Conservation (phyloP, 2,113 vertebrate genomes). For the Cinclus cinclus region DNA sequence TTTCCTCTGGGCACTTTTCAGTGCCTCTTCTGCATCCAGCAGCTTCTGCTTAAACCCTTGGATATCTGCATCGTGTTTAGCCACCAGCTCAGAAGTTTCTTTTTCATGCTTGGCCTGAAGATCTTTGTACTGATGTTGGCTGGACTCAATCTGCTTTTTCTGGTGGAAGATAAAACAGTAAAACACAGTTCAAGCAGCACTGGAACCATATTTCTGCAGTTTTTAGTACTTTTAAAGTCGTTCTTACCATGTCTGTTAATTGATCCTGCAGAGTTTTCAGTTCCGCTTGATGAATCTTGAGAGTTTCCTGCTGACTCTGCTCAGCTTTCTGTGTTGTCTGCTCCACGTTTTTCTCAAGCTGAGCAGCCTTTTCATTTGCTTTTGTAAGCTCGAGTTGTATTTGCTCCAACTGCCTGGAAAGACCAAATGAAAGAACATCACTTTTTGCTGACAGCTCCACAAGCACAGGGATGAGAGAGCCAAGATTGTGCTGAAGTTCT, state of each 20-base stretch:
- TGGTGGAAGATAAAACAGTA: slow-evolving; percentile 15
- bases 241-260: slow-evolving; percentile 82
- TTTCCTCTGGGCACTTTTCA: slow-evolving; percentile 69
- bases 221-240: not conserved
- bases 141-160: slow-evolving; percentile 70
- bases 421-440: slow-evolving; percentile 10
- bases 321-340: slow-evolving; percentile 78
- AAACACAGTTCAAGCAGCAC: not conserved
- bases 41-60: slow-evolving; percentile 70
- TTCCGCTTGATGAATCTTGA: slow-evolving; percentile 75
- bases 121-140: slow-evolving; percentile 73
- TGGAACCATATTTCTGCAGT: not conserved
- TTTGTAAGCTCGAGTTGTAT: slow-evolving; percentile 83
- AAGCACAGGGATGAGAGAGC: not conserved
- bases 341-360: slow-evolving; percentile 77
- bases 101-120: slow-evolving; percentile 79
- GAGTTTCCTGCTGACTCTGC: slow-evolving; percentile 75
- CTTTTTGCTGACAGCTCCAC: slow-evolving; percentile 9
- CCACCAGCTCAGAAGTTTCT: slow-evolving; percentile 67
- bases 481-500: not conserved
- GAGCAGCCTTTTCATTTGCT: slow-evolving; percentile 79
- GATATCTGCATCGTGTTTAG: slow-evolving; percentile 72
- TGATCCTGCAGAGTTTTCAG: slow-evolving; percentile 77
- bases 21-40: slow-evolving; percentile 71
- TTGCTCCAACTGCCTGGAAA: slow-evolving; percentile 85